Conservation (phyloP, 2,113 vertebrate genomes). For the Hipposideros armiger region DNA sequence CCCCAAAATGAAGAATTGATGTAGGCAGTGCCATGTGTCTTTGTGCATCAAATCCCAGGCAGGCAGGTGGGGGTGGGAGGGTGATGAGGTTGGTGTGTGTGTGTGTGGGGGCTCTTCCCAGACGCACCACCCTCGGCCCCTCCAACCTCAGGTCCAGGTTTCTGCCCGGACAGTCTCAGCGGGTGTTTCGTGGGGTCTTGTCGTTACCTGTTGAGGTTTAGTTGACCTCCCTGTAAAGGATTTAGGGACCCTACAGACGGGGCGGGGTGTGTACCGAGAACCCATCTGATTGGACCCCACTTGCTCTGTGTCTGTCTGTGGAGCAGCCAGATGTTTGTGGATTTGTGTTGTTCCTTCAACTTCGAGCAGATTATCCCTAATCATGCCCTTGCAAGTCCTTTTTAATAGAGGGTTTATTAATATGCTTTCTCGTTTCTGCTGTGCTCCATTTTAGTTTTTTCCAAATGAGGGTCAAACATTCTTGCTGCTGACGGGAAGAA, state of each 20-base stretch:
- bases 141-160: not conserved
- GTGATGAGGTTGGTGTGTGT: too few relatives aligned
- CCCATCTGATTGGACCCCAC: not conserved
- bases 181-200: accelerated
- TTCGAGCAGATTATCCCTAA: not conserved
- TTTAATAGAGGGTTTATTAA: not conserved
- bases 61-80: not conserved
- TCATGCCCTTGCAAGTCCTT: not conserved
- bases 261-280: not conserved
- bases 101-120: too few relatives aligned
- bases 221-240: not conserved
- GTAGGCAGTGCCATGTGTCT: accelerated
- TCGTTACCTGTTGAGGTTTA: not conserved
- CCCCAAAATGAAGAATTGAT: accelerated
- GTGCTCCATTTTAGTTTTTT: not conserved
- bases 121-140: not conserved
- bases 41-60: not conserved
- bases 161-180: not conserved
- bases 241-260: not conserved
- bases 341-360: not conserved
- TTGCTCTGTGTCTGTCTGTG: too few relatives aligned
- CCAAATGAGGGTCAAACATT: not conserved
- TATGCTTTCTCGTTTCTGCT: not conserved
- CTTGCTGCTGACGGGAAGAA: conserved; percentile 5
- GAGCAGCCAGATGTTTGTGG: not conserved